Evolutionary conservation across 1,140 invertebrate genomes (phyloP).

Genomic region (Tachypleus tridentatus): DNA sequence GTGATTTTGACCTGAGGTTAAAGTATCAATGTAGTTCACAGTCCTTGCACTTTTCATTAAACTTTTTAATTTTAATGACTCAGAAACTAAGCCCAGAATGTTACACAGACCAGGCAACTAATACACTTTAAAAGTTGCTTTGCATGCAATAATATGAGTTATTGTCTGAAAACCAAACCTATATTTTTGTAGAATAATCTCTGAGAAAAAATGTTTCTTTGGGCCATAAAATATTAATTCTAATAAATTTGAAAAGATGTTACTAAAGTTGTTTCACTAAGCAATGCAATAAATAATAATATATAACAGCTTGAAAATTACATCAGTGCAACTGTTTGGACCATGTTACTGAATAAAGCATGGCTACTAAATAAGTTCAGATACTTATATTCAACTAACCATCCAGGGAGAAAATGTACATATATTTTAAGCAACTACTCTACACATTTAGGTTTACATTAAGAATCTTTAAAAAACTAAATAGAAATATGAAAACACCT

Average conservation of each 20-base stretch:
- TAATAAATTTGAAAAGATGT: too few relatives aligned
- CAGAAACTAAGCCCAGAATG: not conserved
- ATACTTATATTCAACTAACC: not conserved
- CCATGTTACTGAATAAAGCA: too few relatives aligned
- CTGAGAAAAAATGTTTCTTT: too few relatives aligned
- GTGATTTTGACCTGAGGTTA: slow-evolving; percentile 2
- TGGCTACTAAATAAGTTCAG: not conserved
- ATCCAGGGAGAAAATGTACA: not conserved
- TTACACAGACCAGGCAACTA: not conserved
- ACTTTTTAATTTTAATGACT: not conserved
- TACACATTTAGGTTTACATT: not conserved
- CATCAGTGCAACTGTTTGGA: too few relatives aligned
- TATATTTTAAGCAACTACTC: not conserved
- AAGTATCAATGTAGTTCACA: not conserved
- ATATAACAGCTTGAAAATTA: too few relatives aligned
- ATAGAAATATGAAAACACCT: slow-evolving; percentile 1
- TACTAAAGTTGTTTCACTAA: too few relatives aligned
- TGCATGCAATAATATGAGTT: too few relatives aligned
- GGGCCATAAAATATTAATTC: too few relatives aligned
- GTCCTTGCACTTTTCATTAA: not conserved
- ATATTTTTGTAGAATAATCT: too few relatives aligned
- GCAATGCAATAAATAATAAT: too few relatives aligned
- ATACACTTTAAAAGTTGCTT: not conserved
- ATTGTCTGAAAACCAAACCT: too few relatives aligned
- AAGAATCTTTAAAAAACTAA: not conserved